phyloP scores from a whole-genome alignment of 2,797 vertebrate genomes.

The Tolypeutes matacus region DNA sequence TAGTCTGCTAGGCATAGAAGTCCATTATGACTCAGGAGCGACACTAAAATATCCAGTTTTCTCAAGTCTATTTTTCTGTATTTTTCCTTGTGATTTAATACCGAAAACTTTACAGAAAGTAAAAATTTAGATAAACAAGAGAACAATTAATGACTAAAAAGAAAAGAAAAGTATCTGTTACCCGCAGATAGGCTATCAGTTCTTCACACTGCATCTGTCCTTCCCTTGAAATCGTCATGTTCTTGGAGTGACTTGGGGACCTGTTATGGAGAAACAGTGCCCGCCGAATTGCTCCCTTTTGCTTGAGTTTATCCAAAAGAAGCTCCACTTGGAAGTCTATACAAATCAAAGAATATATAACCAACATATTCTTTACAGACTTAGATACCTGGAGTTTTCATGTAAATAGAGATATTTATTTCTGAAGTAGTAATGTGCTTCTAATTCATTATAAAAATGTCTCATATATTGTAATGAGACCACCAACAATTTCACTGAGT shows the following conservation, averaged over 20 bases:
- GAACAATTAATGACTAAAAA: neutral
- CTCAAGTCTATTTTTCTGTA: neutral
- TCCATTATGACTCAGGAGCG: neutral
- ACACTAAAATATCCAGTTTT: conserved; percentile 9
- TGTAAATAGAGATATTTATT: neutral
- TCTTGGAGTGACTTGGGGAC: conserved; percentile 92
- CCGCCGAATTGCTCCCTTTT: conserved; percentile 95
- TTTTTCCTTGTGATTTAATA: neutral
- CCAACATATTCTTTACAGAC: conserved; percentile 21
- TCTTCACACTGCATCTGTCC: conserved; percentile 92
- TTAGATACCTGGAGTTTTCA: neutral
- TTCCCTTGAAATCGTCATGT: conserved; percentile 92
- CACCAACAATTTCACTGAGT: neutral
- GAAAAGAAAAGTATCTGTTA: conserved; percentile 82
- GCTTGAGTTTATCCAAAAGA: conserved; percentile 96
- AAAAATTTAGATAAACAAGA: neutral
- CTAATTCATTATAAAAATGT: conserved; percentile 28
- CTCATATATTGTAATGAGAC: neutral
- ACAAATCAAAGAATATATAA: conserved; percentile 78
- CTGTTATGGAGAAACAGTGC: conserved; percentile 93
- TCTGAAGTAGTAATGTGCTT: conserved; percentile 30
- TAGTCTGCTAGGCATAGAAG: neutral
- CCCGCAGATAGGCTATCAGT: conserved; percentile 93
- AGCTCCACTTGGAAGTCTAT: conserved; percentile 95
- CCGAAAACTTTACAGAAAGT: neutral